phyloP scores from a whole-genome alignment of 2,888 invertebrate species.

The Dinocampus coccinellae region DNA sequence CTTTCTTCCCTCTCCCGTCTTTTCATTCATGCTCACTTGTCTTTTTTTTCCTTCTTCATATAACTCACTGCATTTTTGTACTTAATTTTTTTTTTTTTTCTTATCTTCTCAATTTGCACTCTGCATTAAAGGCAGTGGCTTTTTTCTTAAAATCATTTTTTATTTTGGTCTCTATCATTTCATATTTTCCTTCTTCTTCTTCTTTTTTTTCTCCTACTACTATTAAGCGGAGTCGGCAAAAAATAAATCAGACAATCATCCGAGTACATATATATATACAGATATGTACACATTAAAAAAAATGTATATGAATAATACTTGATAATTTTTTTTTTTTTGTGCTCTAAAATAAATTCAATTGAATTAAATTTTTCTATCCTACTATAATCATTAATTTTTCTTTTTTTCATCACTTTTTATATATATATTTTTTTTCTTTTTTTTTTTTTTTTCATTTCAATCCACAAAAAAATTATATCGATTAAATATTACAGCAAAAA shows the following conservation, averaged over 20 bases:
- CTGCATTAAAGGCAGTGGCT: not conserved
- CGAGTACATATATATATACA: not conserved
- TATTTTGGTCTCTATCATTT: no score
- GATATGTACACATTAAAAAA: not conserved
- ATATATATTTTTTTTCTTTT: no score
- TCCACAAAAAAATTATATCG: not conserved
- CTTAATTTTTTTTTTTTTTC: not conserved
- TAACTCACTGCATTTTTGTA: not conserved
- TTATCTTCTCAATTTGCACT: not conserved
- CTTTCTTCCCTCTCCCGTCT: no score
- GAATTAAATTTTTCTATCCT: not conserved
- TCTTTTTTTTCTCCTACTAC: not conserved
- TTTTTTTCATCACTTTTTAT: no score
- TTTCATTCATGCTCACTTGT: no score
- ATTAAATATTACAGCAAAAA: not conserved
- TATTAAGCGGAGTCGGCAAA: slow-evolving; percentile 8
- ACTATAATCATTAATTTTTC: no score
- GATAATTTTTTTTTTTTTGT: no score
- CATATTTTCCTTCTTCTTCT: no score
- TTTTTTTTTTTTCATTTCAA: no score
- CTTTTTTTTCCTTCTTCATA: no score
- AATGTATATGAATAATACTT: no score
- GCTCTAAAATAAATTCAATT: not conserved
- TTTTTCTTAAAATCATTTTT: slow-evolving; percentile 8
- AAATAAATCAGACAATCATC: slow-evolving; percentile 25